Conservation (phyloP, 2,113 vertebrate genomes). For the Rhinolophus sinicus region DNA sequence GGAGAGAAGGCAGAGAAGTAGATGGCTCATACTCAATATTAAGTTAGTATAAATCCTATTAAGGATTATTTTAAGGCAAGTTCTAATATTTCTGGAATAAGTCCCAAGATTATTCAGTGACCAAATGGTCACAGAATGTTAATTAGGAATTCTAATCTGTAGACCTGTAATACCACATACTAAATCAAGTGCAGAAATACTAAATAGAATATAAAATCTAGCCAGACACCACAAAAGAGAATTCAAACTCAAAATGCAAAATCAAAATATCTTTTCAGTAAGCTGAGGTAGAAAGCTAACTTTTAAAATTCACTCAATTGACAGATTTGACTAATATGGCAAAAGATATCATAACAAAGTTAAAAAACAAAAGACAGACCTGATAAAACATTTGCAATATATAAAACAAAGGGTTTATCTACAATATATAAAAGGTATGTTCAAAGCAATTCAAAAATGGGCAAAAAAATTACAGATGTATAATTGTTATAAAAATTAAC, state of each 20-base stretch:
- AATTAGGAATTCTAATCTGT: not conserved
- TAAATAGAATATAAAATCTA: not conserved
- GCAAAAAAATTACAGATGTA: not conserved
- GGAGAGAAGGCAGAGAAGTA: not conserved
- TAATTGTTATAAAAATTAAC: not conserved
- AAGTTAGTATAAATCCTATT: not conserved
- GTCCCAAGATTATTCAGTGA: not conserved
- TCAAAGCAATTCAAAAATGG: not conserved
- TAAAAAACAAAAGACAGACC: not conserved
- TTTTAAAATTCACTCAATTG: not conserved
- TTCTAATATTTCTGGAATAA: not conserved
- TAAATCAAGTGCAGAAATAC: constrained; percentile 49
- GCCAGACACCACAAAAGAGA: not conserved
- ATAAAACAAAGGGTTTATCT: not conserved
- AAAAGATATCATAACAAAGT: not conserved
- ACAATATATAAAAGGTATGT: not conserved
- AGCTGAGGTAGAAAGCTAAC: not conserved
- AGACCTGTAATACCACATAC: not conserved
- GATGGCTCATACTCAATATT: not conserved
- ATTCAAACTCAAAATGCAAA: not conserved
- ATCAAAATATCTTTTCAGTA: not conserved
- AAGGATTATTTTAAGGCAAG: not conserved
- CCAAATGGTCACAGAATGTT: not conserved
- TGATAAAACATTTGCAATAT: not conserved
- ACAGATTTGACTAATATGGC: not conserved